Base-by-base conservation (phyloP, 1,140 invertebrate genomes). In the Drosophila tani region DNA sequence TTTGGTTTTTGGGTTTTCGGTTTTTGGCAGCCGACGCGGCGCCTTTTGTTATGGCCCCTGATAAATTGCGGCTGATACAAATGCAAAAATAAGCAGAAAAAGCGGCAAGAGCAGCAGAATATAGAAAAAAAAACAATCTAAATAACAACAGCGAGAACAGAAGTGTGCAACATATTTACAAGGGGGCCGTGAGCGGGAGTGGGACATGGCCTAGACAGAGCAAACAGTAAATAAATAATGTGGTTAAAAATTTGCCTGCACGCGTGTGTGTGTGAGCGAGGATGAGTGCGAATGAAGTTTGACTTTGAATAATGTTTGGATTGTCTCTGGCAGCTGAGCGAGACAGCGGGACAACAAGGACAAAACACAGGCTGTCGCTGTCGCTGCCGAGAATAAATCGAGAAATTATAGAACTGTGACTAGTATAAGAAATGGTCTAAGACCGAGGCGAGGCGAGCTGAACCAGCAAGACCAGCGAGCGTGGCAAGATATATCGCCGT, bases 271-370 rank as follows among this genome's bases (percentile, higher is more conserved):
- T 19, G 11, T 40, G 38, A 24, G 45, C 32, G 45, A 55, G 66
- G 79, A 83, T 64, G 84, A 81, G 66, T 84, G 84, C 78, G 84
- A 88, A 88, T 88, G 85, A 88, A 88, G 85, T 88, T 91, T 90
- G 85, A 90, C 85, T 90, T 90, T 90, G 85, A 90, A 90, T 90
- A 90, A 90, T 90, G 85, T 90, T 90, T 90, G 86, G 86, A 91
- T 90, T 90, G 85, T 90, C 86, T 79, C 86, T 85, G 82, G 70
- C 85, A 90, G 84, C 40, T 76, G 75, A 81, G 78, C 55, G 51
- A 66, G 80, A 59, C 65, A 60, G 66, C 69, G 45, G 66, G 55
- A 80, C 76, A 81, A 51, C 29, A 57, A 63, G 73, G 80, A 74
- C 68, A 73, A 73, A 74, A 79, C 68, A 79, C 63, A 76, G 65